Conservation (phyloP, 2,797 vertebrate genomes). For the Pagetopsis macropterus region DNA sequence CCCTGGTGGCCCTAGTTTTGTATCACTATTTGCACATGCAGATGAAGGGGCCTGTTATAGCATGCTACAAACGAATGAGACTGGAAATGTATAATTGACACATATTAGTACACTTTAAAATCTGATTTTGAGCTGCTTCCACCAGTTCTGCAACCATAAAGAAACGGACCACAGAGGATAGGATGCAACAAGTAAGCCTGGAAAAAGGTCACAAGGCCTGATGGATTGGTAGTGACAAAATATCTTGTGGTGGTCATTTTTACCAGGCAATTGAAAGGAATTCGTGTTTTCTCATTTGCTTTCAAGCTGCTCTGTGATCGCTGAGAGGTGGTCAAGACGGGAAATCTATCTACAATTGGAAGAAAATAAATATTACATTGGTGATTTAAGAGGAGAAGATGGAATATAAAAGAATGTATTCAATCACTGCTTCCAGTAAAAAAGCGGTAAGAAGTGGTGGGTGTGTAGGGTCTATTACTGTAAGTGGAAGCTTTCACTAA, state of each 20-base stretch:
- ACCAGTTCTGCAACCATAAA: neutral
- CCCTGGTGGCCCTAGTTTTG: too few species aligned
- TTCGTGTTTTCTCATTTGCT: neutral
- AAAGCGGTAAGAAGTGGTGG: neutral
- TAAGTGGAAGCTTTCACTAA: neutral
- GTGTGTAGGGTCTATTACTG: neutral
- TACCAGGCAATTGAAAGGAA: neutral
- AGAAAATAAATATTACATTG: neutral
- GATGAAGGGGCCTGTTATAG: neutral
- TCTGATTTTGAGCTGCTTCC: neutral
- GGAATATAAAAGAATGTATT: neutral
- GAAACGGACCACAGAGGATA: neutral
- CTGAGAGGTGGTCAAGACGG: neutral
- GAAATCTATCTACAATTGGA: neutral
- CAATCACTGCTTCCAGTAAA: constrained; percentile 5
- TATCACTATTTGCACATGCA: neutral
- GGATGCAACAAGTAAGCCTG: constrained; percentile 27
- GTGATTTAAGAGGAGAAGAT: neutral
- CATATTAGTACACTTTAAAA: neutral
- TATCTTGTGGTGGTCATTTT: constrained; percentile 19
- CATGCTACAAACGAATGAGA: neutral
- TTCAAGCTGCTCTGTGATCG: neutral
- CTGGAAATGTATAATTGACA: neutral
- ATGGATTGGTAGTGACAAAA: constrained; percentile 31
- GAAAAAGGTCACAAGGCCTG: constrained; percentile 18